Percentiles rank a stretch among this genome's conserved stretches.
phyloP scores from a whole-genome alignment of 2,888 invertebrate genomes.

The Perdita meconis region DNA sequence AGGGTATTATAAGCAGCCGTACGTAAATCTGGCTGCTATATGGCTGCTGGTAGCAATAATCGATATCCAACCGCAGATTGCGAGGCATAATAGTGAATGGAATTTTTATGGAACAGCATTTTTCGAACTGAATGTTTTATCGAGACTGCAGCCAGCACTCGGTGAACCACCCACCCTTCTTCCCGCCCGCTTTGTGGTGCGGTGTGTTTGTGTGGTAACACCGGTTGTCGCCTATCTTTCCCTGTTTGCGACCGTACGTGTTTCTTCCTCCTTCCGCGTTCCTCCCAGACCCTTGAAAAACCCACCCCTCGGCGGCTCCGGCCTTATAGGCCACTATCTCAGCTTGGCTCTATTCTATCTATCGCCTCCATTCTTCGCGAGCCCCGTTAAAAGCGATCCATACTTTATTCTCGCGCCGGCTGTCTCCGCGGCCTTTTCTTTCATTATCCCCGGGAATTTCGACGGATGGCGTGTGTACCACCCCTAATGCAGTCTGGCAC shows the following conservation, averaged over 20 bases:
- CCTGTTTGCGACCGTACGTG: slow-evolving; percentile 35
- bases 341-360: slow-evolving; percentile 66
- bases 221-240: slow-evolving; percentile 11
- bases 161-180: slow-evolving; percentile 57
- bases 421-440: slow-evolving; percentile 64
- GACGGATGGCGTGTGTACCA: slow-evolving; percentile 67
- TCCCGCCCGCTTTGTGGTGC: slow-evolving; percentile 31
- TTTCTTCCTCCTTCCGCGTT: slow-evolving; percentile 30
- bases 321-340: slow-evolving; percentile 43
- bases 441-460: slow-evolving; percentile 72
- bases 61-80: slow-evolving; percentile 75
- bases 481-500: slow-evolving; percentile 62
- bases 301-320: slow-evolving; percentile 7
- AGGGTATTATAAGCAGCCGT: slow-evolving; percentile 60
- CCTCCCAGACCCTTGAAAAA: slow-evolving; percentile 36
- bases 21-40: slow-evolving; percentile 61
- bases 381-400: slow-evolving; percentile 79
- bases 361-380: slow-evolving; percentile 74
- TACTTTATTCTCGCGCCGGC: slow-evolving; percentile 74
- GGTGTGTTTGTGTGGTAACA: slow-evolving; percentile 38
- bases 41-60: slow-evolving; percentile 66
- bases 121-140: slow-evolving; percentile 80
- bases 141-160: slow-evolving; percentile 67
- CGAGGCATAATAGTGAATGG: slow-evolving; percentile 75
- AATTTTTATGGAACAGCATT: slow-evolving; percentile 78